Conservation (phyloP, 2,797 vertebrate species). For the Meriones psammophilus region DNA sequence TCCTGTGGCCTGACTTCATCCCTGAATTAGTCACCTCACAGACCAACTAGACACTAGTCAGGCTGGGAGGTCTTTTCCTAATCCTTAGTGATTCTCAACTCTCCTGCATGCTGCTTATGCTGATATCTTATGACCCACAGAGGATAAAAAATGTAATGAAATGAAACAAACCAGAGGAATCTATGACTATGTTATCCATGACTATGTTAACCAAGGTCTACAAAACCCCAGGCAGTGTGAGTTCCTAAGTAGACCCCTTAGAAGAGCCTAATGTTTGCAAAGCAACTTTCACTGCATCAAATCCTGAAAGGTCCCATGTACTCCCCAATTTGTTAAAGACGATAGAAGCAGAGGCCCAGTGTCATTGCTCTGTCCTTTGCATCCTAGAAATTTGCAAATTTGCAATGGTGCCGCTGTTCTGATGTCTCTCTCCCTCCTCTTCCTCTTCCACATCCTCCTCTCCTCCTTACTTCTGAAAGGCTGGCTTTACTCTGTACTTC, state of each 20-base stretch:
- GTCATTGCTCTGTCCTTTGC: not conserved
- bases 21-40: not conserved
- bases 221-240: rapidly evolving
- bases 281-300: not conserved
- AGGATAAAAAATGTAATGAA: not conserved
- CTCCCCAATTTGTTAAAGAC: constrained; percentile 5
- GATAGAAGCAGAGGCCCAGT: not conserved
- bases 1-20: not conserved
- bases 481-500: not conserved
- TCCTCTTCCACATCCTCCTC: too few relatives aligned
- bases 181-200: not conserved
- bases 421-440: not conserved
- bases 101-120: not conserved
- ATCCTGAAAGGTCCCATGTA: not conserved
- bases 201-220: not conserved
- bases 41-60: not conserved
- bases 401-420: not conserved
- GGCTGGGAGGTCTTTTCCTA: not conserved
- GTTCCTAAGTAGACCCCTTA: not conserved
- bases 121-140: not conserved
- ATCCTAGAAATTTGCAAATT: constrained; percentile 8
- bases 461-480: not conserved
- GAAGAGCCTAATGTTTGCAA: not conserved
- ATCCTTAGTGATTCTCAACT: not conserved
- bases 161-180: not conserved